Base-by-base conservation (phyloP, 2,888 invertebrate genomes). In the Troides oblongomaculatus region DNA sequence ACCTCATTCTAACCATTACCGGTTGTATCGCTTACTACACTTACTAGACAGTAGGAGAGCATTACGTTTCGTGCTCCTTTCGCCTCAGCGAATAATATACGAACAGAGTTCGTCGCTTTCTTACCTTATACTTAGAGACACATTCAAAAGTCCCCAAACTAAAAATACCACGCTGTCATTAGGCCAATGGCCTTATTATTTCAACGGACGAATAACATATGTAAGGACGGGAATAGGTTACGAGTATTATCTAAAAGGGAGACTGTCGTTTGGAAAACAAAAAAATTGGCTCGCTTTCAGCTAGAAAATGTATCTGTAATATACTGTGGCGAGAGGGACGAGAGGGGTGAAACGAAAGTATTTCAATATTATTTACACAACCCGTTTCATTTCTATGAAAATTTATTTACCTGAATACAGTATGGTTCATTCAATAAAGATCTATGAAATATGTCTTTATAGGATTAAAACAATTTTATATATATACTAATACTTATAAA, bases 101-200 rank as follows among this genome's bases (percentile, higher is more conserved):
- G 39, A 39, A 8, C 39, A 39, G 7, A 39, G 10, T 10, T 10
- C 39, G 39, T 39, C 70, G 69, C 62, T 68, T 75, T 81, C 80
- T 81, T 72, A 77, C 74, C 70, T 75, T 75, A 74, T 72, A 72
- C 74, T 74, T 81, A 77, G 76, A 81, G 84, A 86, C 86, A 84
- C 82, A 83, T 85, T 83, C 83, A 86, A 85, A 85, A 84, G 84
- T 82, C 79, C 30, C 77, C 83, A 69, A 72, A 82, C 87, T 80
- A 80, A 82, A 81, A 80, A 90, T 90, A 90, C 81, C 76, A 69
- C 76, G 71, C 89, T 90, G 91, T 91, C 92, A 90, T 91, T 90
- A 90, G 92, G 92, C 89, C 92, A 91, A 89, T 86, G 92, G 88
- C 92, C 91, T 89, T 90, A 91, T 90, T 90, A 91, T 90, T 87